Evolutionary conservation across 1,140 invertebrate species (phyloP).

Genomic region (Zaprionus africanus): DNA sequence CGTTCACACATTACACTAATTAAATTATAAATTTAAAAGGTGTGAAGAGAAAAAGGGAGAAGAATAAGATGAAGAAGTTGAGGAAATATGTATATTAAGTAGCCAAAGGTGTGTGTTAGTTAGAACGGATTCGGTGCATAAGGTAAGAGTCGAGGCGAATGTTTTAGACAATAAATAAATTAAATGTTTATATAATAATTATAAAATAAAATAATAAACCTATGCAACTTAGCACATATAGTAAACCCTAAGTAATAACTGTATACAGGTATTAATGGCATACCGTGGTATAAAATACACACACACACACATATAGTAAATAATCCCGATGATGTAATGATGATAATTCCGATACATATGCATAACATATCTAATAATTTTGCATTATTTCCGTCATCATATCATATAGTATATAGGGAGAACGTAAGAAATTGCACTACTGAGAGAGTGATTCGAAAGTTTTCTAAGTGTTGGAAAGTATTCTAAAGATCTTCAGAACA

Average conservation of each 20-base stretch:
- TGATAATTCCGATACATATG: slow-evolving; percentile 20
- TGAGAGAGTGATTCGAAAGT: neutral
- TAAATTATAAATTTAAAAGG: slow-evolving; percentile 71
- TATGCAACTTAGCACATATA: slow-evolving; percentile 28
- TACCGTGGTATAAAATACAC: slow-evolving; percentile 36
- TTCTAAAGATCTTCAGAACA: neutral
- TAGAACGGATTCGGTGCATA: slow-evolving; percentile 52
- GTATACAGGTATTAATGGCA: slow-evolving; percentile 23
- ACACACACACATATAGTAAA: slow-evolving; percentile 22
- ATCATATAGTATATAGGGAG: neutral
- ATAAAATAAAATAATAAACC: neutral
- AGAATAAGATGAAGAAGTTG: neutral
- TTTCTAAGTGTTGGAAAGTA: neutral
- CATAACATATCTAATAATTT: slow-evolving; percentile 36
- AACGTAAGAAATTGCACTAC: neutral
- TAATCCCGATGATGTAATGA: neutral
- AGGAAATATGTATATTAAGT: slow-evolving; percentile 55
- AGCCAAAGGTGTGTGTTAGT: slow-evolving; percentile 79
- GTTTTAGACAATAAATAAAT: slow-evolving; percentile 83
- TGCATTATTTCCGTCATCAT: slow-evolving; percentile 10
- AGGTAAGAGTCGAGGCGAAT: slow-evolving; percentile 63
- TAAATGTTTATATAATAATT: slow-evolving; percentile 61
- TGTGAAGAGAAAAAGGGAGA: slow-evolving; percentile 4
- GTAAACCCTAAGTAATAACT: slow-evolving; percentile 6
- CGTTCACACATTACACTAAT: slow-evolving; percentile 29